These are phyloP conservation scores for Orycteropus afer DNA, from an alignment of 2,113 vertebrate species.

Conservation along the genomic window DNA sequence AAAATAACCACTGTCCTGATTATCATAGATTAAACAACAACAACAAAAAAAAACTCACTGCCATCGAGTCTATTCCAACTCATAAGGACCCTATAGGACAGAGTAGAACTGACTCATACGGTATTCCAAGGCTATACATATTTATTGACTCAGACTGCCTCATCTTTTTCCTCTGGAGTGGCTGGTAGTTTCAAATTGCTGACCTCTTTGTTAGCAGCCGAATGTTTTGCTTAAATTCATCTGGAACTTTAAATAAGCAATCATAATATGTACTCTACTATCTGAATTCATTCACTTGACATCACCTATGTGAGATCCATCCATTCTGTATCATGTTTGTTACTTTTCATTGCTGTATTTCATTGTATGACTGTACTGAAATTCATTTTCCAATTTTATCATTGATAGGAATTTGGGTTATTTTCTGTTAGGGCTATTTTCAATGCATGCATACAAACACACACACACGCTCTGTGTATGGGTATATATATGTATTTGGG, in stretches of 20 bases:
- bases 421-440: not conserved
- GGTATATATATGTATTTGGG: too few species aligned
- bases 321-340: not conserved
- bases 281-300: not conserved
- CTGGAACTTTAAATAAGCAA: not conserved
- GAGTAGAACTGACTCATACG: too few species aligned
- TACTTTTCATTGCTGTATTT: not conserved
- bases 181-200: too few species aligned
- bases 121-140: too few species aligned
- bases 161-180: too few species aligned
- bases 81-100: too few species aligned
- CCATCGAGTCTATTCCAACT: too few species aligned
- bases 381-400: conserved; percentile 11
- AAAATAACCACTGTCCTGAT: not conserved
- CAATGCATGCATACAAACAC: not conserved
- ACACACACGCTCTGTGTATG: too few species aligned
- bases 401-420: not conserved
- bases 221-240: not conserved
- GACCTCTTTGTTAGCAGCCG: too few species aligned
- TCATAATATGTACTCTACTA: not conserved
- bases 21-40: not conserved
- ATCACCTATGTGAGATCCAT: not conserved
- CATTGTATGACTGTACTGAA: not conserved
- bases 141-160: too few species aligned
- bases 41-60: too few species aligned